phyloP scores from a whole-genome alignment of 2,113 vertebrate species.

The Serilophus lunatus region DNA sequence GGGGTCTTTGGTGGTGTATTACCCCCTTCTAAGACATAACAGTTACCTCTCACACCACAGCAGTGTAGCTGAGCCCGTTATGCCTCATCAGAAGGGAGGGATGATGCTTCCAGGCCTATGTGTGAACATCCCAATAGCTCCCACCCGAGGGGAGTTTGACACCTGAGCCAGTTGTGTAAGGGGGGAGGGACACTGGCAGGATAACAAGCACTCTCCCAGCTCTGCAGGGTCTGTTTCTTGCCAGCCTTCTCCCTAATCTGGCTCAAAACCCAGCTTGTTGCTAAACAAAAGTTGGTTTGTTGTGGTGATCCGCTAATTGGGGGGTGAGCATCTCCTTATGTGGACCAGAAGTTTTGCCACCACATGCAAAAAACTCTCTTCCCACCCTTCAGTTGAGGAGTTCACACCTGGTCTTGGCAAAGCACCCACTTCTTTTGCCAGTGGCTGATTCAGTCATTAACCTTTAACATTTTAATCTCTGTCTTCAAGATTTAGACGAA shows the following conservation, averaged over 20 bases:
- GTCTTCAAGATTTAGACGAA: not conserved
- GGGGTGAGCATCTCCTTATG: not conserved
- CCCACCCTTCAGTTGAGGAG: not conserved
- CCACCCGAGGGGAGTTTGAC: not conserved
- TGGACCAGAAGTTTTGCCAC: not conserved
- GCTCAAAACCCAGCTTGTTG: not conserved
- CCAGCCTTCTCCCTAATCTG: not conserved
- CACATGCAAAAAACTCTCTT: not conserved
- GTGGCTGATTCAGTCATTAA: not conserved
- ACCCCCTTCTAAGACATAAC: not conserved
- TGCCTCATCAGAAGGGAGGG: not conserved
- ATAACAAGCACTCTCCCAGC: not conserved
- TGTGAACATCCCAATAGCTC: not conserved
- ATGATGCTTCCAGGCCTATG: not conserved
- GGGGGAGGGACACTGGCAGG: not conserved
- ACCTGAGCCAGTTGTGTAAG: not conserved
- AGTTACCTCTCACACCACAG: not conserved
- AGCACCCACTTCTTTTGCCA: not conserved
- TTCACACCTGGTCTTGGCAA: not conserved
- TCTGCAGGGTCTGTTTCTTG: not conserved
- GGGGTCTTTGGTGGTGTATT: not conserved
- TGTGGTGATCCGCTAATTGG: rapidly evolving
- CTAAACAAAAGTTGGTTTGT: not conserved
- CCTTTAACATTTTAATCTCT: not conserved
- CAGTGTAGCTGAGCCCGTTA: too few relatives aligned